A percentile compares a stretch with the other conserved stretches of the same genome.
These are phyloP conservation scores for Bombus huntii DNA, from an alignment of 1,140 invertebrate genomes.

Conservation along the genomic window DNA sequence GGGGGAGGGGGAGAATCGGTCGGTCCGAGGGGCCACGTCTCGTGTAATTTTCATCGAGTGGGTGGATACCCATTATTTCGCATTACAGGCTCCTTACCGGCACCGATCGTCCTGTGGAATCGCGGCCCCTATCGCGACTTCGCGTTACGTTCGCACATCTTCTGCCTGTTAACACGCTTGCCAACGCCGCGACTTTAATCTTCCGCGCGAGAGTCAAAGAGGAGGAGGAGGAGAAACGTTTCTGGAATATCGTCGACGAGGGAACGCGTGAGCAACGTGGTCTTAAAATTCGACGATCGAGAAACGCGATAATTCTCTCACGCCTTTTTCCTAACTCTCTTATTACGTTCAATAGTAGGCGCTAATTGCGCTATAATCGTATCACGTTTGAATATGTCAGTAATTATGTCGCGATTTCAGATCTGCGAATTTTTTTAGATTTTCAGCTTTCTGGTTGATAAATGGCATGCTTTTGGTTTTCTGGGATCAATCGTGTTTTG, in stretches of 20 bases:
- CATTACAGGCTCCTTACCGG: constrained; percentile 67
- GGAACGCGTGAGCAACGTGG: neutral
- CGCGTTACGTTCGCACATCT: constrained; percentile 49
- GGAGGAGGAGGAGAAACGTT: neutral
- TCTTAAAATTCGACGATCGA: neutral
- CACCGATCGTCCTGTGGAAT: constrained; percentile 52
- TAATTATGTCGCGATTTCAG: no score
- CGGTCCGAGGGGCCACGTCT: constrained; percentile 41
- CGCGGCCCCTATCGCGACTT: constrained; percentile 51
- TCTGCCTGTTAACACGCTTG: constrained; percentile 52
- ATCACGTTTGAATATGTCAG: no score
- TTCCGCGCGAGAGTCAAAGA: neutral
- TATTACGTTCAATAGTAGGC: no score
- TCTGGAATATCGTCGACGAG: neutral
- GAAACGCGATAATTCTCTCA: neutral
- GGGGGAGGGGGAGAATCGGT: neutral
- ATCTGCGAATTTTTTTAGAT: no score
- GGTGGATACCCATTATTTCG: constrained; percentile 73
- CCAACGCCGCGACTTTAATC: constrained; percentile 46
- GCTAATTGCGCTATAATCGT: no score
- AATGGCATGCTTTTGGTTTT: no score
- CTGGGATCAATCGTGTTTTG: no score
- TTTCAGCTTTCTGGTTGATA: no score
- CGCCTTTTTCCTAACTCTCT: neutral
- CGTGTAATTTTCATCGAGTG: constrained; percentile 71